Evolutionary conservation across 2,113 vertebrate genomes (phyloP), one percentile per base, ranked within the genome.

Genomic region (Prolemur simus): DNA sequence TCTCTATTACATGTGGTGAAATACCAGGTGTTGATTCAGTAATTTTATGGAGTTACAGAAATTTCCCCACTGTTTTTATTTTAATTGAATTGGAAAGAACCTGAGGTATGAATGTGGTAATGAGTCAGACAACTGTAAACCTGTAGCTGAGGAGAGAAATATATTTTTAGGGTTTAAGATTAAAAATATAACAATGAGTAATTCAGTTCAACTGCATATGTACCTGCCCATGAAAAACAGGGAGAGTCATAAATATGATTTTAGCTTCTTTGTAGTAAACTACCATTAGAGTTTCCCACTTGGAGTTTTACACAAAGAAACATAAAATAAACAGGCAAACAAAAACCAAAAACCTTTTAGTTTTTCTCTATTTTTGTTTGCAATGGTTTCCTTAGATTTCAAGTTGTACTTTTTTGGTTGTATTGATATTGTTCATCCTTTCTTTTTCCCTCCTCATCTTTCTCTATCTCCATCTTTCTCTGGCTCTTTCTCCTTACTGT

Each of bases 21-120:
- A 86, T 87, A 58, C 12, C 85, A 96, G 88, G 56, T 96, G 90
- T 76, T 96, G 78, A 95, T 74, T 93, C 49, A 88, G 73, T 90
- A 82, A 93, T 95, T 84, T 88, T 84, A 81, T 76, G 20, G 11
- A 91, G 58, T 77, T 94, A 66, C 52, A 94, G n/a, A 92, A 83
- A 86, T 92, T 85, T 90, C 64, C 21, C 90, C 63, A 64, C 52
- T 73, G 39, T 92, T 92, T 97, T 96, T 58, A 96, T 76, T 85
- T 85, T 92, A 97, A 88, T 92, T 97, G 68, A 88, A 66, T 58
- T 94, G 37, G 63, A 97, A 95, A 83, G 34, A 88, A 93, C 1
- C 39, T 88, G 63, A 89, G 87, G 15, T 80, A 76, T 87, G 32
- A 89, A 91, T 20, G 54, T 34, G 52, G 13, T 58, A n/a, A 56